phyloP scores from a whole-genome alignment of 2,113 vertebrate genomes.

The Cepphus grylle region DNA sequence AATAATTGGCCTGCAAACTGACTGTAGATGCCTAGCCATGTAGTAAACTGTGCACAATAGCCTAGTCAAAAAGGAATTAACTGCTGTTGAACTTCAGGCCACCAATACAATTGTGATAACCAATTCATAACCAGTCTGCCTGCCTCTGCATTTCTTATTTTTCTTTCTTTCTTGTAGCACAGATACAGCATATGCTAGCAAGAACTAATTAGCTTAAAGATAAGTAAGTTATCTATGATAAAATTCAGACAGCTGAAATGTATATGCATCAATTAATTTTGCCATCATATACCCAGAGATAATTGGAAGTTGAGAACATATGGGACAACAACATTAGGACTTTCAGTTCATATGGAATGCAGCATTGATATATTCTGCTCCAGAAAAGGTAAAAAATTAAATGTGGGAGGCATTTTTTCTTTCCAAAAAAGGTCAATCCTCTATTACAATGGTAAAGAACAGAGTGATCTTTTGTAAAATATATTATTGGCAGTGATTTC shows the following conservation, averaged over 20 bases:
- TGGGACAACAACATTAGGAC: not conserved
- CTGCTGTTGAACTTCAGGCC: not conserved
- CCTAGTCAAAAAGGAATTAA: not conserved
- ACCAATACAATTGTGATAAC: not conserved
- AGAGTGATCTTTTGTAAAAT: slow-evolving; percentile 41
- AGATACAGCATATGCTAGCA: not conserved
- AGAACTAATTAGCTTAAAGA: not conserved
- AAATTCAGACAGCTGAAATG: not conserved
- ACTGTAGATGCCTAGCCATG: not conserved
- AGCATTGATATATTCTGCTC: not conserved
- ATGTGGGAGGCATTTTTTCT: not conserved
- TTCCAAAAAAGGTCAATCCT: not conserved
- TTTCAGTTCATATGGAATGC: not conserved
- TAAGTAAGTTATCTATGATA: not conserved
- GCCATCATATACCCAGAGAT: not conserved
- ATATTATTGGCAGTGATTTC: not conserved
- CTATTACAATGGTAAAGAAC: not conserved
- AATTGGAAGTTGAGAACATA: not conserved
- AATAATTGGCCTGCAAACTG: not conserved
- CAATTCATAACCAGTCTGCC: not conserved
- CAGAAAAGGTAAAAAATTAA: not conserved
- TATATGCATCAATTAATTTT: not conserved
- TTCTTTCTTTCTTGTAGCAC: not conserved
- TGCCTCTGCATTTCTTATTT: not conserved
- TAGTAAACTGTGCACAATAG: not conserved